Conservation (phyloP, 2,888 invertebrate genomes). For the Tetranychus piercei region DNA sequence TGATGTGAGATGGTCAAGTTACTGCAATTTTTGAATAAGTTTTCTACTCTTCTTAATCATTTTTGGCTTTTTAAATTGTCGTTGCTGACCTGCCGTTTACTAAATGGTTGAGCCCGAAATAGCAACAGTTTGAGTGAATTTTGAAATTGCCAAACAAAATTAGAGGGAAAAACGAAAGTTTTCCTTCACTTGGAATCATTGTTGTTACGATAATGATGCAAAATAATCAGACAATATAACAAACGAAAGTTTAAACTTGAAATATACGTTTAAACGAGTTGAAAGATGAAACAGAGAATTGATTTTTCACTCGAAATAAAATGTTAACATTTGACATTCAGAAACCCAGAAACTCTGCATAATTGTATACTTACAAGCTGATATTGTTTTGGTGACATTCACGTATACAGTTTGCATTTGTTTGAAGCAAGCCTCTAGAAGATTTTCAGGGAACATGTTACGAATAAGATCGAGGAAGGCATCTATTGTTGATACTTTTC, state of each 20-base stretch:
- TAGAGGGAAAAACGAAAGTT: too few relatives aligned
- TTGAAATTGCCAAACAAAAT: too few relatives aligned
- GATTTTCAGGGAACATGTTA: constrained; percentile 45
- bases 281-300: too few relatives aligned
- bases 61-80: too few relatives aligned
- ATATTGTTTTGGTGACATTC: background rate
- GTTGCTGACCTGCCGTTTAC: too few relatives aligned
- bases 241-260: background rate
- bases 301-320: background rate
- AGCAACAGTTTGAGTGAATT: too few relatives aligned
- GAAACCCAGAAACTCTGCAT: background rate
- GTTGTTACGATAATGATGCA: background rate
- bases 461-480: constrained; percentile 43
- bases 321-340: background rate
- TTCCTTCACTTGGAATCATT: too few relatives aligned
- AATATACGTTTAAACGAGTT: too few relatives aligned
- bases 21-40: too few relatives aligned
- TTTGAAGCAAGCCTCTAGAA: constrained; percentile 43
- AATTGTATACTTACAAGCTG: background rate
- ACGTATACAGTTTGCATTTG: constrained; percentile 33
- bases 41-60: too few relatives aligned
- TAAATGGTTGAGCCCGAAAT: too few relatives aligned
- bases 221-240: background rate
- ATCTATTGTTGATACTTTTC: constrained; percentile 40
- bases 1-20: too few relatives aligned